phyloP scores from a whole-genome alignment of 2,797 vertebrate genomes.

The Protonibea diacanthus region DNA sequence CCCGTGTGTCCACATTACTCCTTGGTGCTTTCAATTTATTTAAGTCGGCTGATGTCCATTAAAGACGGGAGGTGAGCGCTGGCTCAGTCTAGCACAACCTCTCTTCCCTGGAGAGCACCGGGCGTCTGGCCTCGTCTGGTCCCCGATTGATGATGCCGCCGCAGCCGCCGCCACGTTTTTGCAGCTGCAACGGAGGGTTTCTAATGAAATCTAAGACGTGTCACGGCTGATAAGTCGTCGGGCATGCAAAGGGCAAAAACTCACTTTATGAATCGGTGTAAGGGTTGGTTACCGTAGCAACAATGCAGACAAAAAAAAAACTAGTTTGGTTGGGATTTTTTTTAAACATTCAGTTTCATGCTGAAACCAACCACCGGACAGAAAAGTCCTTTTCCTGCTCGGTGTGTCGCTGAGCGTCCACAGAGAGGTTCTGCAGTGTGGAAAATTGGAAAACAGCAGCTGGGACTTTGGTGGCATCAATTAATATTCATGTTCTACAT shows the following conservation, averaged over 20 bases:
- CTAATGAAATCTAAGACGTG: constrained; percentile 45
- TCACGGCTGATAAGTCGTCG: constrained; percentile 22
- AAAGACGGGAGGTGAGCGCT: constrained; percentile 54
- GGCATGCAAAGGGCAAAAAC: constrained; percentile 29
- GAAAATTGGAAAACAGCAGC: constrained; percentile 80
- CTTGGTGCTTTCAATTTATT: constrained; percentile 74
- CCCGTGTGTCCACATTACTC: constrained; percentile 49
- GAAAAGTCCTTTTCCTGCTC: constrained; percentile 29
- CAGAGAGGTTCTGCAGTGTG: constrained; percentile 50
- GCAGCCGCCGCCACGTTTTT: not conserved
- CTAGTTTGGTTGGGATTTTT: constrained; percentile 15
- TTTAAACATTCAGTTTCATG: constrained; percentile 10
- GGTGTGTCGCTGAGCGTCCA: constrained; percentile 52
- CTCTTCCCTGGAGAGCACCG: constrained; percentile 53
- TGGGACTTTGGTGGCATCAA: constrained; percentile 73
- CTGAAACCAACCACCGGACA: constrained; percentile 13
- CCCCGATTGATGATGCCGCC: constrained; percentile 43
- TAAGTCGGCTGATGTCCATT: constrained; percentile 73
- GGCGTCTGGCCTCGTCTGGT: constrained; percentile 49
- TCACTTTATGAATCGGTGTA: constrained; percentile 28
- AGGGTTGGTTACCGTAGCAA: constrained; percentile 50
- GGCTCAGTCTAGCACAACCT: constrained; percentile 48
- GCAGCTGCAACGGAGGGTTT: constrained; percentile 17
- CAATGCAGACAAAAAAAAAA: constrained; percentile 3
- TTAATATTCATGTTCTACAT: constrained; percentile 83